These are phyloP conservation scores for Diphyllodes magnificus DNA, from an alignment of 2,113 vertebrate species.

Conservation along the genomic window DNA sequence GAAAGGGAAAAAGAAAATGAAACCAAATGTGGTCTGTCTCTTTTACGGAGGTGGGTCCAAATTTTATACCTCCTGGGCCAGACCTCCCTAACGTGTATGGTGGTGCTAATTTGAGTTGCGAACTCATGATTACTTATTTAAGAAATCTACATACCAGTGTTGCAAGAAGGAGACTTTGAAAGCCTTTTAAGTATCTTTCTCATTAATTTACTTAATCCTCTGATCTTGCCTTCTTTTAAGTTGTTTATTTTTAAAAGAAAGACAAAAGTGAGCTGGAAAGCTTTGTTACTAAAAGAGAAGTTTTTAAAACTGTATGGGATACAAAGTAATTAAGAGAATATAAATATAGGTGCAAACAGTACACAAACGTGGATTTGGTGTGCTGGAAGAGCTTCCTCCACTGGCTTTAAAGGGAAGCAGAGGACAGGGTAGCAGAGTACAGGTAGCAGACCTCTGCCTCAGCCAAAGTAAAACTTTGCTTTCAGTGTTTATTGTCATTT, in stretches of 20 bases:
- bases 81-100: not conserved
- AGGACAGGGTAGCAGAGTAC: not conserved
- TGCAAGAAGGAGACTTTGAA: conserved; percentile 51
- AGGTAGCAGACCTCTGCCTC: not conserved
- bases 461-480: not conserved
- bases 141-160: conserved; percentile 35
- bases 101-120: conserved; percentile 40
- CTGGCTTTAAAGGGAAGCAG: not conserved
- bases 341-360: not conserved
- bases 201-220: conserved; percentile 67
- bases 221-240: conserved; percentile 65
- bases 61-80: not conserved
- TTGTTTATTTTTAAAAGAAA: conserved; percentile 60
- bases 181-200: conserved; percentile 63
- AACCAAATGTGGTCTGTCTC: not conserved
- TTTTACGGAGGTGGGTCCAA: not conserved
- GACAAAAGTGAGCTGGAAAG: conserved; percentile 47
- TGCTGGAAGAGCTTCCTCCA: not conserved
- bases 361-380: not conserved
- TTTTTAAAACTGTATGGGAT: conserved; percentile 24
- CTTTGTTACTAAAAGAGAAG: conserved; percentile 56
- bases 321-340: conserved; percentile 53
- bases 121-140: conserved; percentile 41
- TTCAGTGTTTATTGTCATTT: not conserved
- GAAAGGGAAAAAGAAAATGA: not conserved